Base-by-base conservation (phyloP, 2,888 invertebrate genomes). In the Linnaemya tessellans region DNA sequence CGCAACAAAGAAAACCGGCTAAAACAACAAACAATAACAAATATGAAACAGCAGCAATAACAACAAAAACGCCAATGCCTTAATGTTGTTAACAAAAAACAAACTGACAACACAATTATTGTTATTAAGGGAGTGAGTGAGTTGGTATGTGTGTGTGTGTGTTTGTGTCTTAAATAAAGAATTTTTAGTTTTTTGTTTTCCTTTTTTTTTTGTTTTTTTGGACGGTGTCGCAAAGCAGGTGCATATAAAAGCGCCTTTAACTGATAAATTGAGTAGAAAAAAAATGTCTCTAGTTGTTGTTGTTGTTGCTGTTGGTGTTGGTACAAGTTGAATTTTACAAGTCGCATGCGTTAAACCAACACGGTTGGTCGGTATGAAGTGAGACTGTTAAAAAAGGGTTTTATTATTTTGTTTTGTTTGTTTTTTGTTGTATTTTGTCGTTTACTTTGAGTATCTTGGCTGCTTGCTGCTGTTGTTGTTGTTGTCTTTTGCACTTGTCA, bases 321-420 rank as follows among this genome's bases (percentile, higher is more conserved):
- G 25, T 20, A 22, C 65, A 54, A 60, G 67, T 60, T 74, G 35
- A 43, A 22, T 77, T 82, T 64, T 49, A 43, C 43, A 82, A 71
- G 30, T 38, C 82, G 85, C 85, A 85, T 75, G 85, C 82, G 79
- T 75, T 82, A 67, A 75, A 58, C 74, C 70, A 85, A 82, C 79
- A 64, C 41, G 51, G 30, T 73, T 54, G 38, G 25, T 25, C 67
- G 38, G 38, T 25, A 77, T 80, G 60, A 54, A 20, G 41, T 49
- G 56, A 65, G 46, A 77, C 58, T 41, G 18, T 64, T 41, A 18
- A 35, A 71, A 62, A 41, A 41, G 41, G 51, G 38, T 67, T 67
- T 67, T 13, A 54, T 60, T 58, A 41, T 13, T 22, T n/a, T 46
- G 20, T 11, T 22, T 62, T 30, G 5, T 3, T 30, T 30, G 2